A percentile compares a stretch with the other conserved stretches of the same genome.
phyloP scores from a whole-genome alignment of 2,113 vertebrate genomes.

The Xyrauchen texanus region DNA sequence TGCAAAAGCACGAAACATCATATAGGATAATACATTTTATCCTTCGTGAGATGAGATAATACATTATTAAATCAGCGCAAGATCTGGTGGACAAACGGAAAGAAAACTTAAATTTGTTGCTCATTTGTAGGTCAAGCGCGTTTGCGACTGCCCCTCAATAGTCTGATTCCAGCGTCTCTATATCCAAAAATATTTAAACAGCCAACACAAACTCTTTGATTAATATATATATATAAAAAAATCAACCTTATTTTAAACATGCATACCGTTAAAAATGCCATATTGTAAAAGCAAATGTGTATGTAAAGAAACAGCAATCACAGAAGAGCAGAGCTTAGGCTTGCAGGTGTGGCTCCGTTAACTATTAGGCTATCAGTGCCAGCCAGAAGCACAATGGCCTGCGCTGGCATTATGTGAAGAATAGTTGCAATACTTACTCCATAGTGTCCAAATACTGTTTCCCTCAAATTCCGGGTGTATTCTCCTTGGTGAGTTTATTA shows the following conservation, averaged over 20 bases:
- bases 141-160: not conserved
- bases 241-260: no score
- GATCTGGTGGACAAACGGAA: not conserved
- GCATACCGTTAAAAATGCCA: no score
- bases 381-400: not conserved
- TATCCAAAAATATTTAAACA: no score
- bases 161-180: no score
- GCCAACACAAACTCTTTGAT: no score
- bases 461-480: slow-evolving; percentile 1
- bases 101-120: not conserved
- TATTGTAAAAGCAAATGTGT: no score
- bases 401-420: not conserved
- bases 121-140: not conserved
- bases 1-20: not conserved
- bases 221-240: no score
- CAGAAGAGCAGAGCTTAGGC: slow-evolving; percentile 13
- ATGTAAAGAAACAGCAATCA: not conserved
- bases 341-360: slow-evolving; percentile 48
- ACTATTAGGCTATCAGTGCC: not conserved
- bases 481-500: not conserved
- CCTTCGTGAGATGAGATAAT: no score
- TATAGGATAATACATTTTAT: no score
- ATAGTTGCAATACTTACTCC: slow-evolving; percentile 51
- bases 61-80: not conserved
- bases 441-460: slow-evolving; percentile 37